Base-by-base conservation (phyloP, 2,888 invertebrate species). In the Drosophila buzzatii region DNA sequence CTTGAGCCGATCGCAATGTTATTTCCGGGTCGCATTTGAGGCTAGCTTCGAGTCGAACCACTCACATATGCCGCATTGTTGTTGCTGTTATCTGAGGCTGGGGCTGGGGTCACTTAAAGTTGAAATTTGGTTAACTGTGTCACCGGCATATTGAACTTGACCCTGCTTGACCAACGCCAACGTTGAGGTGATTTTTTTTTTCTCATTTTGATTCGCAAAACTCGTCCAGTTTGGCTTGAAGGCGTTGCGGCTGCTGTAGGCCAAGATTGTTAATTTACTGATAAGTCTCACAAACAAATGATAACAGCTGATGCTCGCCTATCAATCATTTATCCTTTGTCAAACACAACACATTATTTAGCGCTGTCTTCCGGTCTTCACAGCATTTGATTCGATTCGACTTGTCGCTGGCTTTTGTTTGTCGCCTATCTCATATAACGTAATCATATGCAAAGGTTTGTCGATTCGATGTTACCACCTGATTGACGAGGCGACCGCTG, bases 61-160 rank as follows among this genome's bases (percentile, higher is more conserved):
- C 45, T 45, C 45, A 23, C 23, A 12, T 27, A 45, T 16, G 27
- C n/a, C 27, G 27, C 27, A 5, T n/a, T 47, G 0, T 5, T 1
- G 33, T 53, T 41, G 33, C 51, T 41, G 69, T 27, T 60, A 42
- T 31, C 47, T 51, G 45, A 27, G 27, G 57, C 53, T 49, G 64
- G 35, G 85, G 78, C 82, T 89, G 85, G 88, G 88, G 88, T 87
- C 90, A 85, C 37, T 18, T 51, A 41, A 55, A 68, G 89, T 79
- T 84, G 67, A 85, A 73, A 65, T 72, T 63, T 62, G 62, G 39
- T 49, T 82, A 88, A 88, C 76, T 85, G 90, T 87, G 86, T 90
- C 90, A 85, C 89, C 86, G 86, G 86, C 79, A 39, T 75, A 83
- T 89, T 90, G 86, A 86, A 90, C 86, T 86, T 86, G 86, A 86